These are phyloP conservation scores for Megathymus violae DNA, from an alignment of 1,140 invertebrate genomes.

Conservation along the genomic window DNA sequence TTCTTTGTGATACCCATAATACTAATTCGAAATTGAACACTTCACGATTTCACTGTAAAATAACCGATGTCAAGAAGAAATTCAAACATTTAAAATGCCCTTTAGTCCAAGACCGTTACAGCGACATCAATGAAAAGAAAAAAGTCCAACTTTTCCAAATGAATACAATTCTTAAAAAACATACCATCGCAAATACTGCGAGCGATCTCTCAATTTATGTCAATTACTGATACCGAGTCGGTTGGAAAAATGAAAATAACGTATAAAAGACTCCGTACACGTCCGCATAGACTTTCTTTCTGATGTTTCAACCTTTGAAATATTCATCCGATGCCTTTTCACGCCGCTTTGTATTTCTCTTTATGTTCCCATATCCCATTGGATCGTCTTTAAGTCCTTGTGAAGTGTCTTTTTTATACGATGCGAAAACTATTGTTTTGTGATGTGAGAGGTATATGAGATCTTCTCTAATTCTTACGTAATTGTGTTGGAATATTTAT, in stretches of 20 bases:
- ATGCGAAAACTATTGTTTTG: slow-evolving; percentile 17
- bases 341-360: slow-evolving; percentile 49
- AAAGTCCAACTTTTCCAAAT: slow-evolving; percentile 10
- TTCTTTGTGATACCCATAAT: no score
- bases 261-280: slow-evolving; percentile 46
- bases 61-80: no score
- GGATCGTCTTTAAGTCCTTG: slow-evolving; percentile 23
- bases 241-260: slow-evolving; percentile 55
- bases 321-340: slow-evolving; percentile 55
- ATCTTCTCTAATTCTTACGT: no score
- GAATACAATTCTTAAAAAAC: slow-evolving; percentile 33
- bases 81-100: no score
- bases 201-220: slow-evolving; percentile 48
- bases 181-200: slow-evolving; percentile 36
- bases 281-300: slow-evolving; percentile 34
- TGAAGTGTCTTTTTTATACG: slow-evolving; percentile 27
- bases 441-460: neutral
- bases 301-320: slow-evolving; percentile 53
- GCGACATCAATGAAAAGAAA: neutral
- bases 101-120: neutral
- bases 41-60: no score
- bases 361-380: slow-evolving; percentile 44
- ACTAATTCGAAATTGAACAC: no score
- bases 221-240: slow-evolving; percentile 48
- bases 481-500: no score